Conservation (phyloP, 2,797 vertebrate genomes). For the Malurus leucopterus region DNA sequence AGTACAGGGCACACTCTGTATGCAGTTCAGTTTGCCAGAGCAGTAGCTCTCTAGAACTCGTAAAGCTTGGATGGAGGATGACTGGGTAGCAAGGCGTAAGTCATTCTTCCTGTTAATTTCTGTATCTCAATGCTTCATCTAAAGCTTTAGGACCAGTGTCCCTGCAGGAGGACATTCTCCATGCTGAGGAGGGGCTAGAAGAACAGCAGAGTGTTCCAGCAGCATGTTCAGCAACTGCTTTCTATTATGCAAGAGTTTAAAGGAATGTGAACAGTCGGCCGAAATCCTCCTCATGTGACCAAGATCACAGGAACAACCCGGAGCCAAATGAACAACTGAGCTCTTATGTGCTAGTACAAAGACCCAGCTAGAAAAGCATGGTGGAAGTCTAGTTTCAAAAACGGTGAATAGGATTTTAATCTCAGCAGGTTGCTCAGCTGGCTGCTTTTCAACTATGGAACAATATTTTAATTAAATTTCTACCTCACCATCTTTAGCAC, state of each 20-base stretch:
- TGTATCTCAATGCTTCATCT: background rate
- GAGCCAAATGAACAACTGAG: background rate
- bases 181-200: slow-evolving; percentile 72
- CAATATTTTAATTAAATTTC: slow-evolving; percentile 4
- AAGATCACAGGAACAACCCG: background rate
- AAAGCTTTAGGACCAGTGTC: background rate
- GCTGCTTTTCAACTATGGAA: background rate
- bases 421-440: background rate
- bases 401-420: background rate
- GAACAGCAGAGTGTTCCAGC: slow-evolving; percentile 77
- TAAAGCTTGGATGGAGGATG: background rate
- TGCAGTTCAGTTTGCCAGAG: background rate
- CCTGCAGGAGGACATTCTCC: slow-evolving; percentile 65
- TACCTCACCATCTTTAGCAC: background rate
- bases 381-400: background rate
- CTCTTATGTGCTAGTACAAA: background rate
- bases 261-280: slow-evolving; percentile 71
- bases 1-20: background rate
- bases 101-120: background rate
- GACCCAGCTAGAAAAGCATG: background rate
- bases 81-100: background rate
- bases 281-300: slow-evolving; percentile 36
- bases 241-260: slow-evolving; percentile 86
- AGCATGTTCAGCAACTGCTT: slow-evolving; percentile 77
- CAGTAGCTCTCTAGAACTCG: background rate